Conservation (phyloP, 1,140 invertebrate genomes). For the Heliconius himera region DNA sequence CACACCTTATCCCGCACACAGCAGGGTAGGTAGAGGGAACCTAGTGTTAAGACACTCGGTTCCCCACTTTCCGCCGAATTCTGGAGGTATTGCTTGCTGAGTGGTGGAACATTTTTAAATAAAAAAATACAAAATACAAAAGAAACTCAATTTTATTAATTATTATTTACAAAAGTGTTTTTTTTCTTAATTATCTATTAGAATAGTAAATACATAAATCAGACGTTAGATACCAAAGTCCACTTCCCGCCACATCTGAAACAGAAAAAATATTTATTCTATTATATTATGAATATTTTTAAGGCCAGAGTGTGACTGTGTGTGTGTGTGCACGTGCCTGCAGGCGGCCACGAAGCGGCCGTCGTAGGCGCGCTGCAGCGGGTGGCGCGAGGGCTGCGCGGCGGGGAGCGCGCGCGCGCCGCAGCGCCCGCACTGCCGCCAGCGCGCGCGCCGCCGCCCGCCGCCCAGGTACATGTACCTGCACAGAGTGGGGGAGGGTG, state of each 20-base stretch:
- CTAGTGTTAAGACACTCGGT: too few species aligned
- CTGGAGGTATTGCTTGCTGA: too few species aligned
- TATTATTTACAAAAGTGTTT: conserved; percentile 27
- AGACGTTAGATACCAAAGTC: conserved; percentile 60
- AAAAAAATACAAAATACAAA: conserved; percentile 1
- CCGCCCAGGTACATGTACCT: conserved; percentile 73
- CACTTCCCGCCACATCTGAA: conserved; percentile 72
- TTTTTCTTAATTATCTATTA: background rate
- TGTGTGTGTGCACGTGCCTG: conserved; percentile 45
- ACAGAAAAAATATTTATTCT: conserved; percentile 34
- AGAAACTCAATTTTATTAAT: conserved; percentile 15
- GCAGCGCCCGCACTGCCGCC: conserved; percentile 64
- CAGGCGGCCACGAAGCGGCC: conserved; percentile 56
- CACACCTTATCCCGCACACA: too few species aligned
- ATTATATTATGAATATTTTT: background rate
- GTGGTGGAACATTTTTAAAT: background rate
- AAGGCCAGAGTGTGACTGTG: too few species aligned
- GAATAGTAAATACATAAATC: conserved; percentile 15
- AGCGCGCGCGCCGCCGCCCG: conserved; percentile 47
- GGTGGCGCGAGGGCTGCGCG: conserved; percentile 47
- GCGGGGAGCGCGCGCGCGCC: conserved; percentile 58
- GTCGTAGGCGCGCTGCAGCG: conserved; percentile 60
- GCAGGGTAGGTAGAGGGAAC: too few species aligned
- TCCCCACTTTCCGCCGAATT: too few species aligned
- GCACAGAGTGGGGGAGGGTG: too few species aligned